phyloP scores from a whole-genome alignment of 2,888 invertebrate species.

The Dichetophora obliterata region DNA sequence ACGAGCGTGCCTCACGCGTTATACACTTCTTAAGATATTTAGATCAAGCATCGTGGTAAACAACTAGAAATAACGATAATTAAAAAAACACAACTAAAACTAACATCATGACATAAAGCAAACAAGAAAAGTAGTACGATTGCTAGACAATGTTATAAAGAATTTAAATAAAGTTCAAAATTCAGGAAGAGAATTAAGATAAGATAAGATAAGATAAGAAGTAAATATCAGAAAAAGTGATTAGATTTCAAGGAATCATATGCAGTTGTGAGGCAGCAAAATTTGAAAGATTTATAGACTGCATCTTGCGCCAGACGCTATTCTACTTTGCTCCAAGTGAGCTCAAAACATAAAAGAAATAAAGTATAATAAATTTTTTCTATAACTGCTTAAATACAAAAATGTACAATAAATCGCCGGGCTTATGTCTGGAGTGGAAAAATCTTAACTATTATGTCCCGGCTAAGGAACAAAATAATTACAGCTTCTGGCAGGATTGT shows the following conservation, averaged over 20 bases:
- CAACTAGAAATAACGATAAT: too few species aligned
- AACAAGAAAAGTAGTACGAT: neutral
- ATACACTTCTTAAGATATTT: neutral
- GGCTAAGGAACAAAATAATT: slow-evolving; percentile 63
- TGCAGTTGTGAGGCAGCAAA: neutral
- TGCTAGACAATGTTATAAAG: too few species aligned
- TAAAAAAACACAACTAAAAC: neutral
- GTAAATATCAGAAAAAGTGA: neutral
- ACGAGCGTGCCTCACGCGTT: neutral
- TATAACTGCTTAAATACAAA: neutral
- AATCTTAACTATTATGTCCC: slow-evolving; percentile 66
- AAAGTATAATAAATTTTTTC: neutral
- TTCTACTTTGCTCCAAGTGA: neutral
- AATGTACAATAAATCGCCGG: slow-evolving; percentile 45
- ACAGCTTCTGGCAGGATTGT: slow-evolving; percentile 66
- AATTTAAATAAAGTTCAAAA: neutral
- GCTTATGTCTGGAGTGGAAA: slow-evolving; percentile 66
- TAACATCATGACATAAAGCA: neutral
- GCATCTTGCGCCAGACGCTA: neutral
- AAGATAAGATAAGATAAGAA: slow-evolving; percentile 10
- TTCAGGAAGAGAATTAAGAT: neutral
- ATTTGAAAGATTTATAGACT: neutral
- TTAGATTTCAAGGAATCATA: neutral
- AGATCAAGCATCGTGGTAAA: too few species aligned
- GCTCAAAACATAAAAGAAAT: neutral